Evolutionary conservation across 2,797 vertebrate genomes (phyloP), one percentile per base, ranked within the genome.

Genomic region (Podargus strigoides): DNA sequence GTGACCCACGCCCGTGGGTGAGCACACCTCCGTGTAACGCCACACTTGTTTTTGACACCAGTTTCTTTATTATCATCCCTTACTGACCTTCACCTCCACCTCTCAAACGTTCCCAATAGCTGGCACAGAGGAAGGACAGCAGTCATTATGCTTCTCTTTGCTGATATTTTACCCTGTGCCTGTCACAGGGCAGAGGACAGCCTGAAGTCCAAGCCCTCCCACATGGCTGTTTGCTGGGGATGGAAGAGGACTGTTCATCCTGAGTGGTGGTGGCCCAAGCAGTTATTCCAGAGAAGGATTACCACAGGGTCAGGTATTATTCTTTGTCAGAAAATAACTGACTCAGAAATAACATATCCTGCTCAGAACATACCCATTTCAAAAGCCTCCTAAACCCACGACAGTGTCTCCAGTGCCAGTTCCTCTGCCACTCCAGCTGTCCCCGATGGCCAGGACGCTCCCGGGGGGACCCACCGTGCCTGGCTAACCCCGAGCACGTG

Each of bases 21-120:
- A 30, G 22, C 1, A 0, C 7, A 32, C 6, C 8, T 44, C 36
- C 1, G 2, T 1, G 2, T 4, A n/a, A n/a, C n/a, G n/a, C 30
- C 30, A 5, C 24, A 76, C 52, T 39, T 58, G 56, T 36, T 70
- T 26, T 30, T 13, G 6, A 55, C 49, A 39, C 36, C 14, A 11
- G 12, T 39, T 79, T 39, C 55, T 66, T 91, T n/a, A 46, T 10
- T 9, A 20, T 3, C 20, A 12, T 0, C 0, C 52, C 67, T 72
- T 41, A 20, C 55, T 44, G 50, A 53, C 34, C 12, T 42, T 56
- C 50, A 32, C 22, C 37, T 85, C 18, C 42, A 32, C 3, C 37
- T 75, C 85, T 83, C 52, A 18, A 28, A 34, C 16, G 5, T 14
- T 7, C 37, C 36, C 37, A 24, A 68, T 12, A 69, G 63, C 36